Evolutionary conservation across 2,113 vertebrate genomes (phyloP), one percentile per base, ranked within the genome.

Genomic region (Nestor notabilis): DNA sequence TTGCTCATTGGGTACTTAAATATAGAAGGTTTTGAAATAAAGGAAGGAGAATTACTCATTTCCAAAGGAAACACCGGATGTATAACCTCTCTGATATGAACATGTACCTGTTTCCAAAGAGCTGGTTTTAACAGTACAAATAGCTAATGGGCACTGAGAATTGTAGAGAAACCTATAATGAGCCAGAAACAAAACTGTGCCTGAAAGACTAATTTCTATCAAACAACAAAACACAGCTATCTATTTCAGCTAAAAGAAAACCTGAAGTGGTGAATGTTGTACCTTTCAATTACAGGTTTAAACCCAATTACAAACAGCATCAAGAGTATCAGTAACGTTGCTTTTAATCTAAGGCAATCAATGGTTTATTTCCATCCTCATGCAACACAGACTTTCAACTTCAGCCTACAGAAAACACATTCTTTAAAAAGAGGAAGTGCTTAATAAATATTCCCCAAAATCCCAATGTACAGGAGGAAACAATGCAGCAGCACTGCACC

Each of bases 191-290:
- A 85, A 81, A 90, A 74, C 4, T 31, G 9, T 46, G 63, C 24
- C 78, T n/a, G 35, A 82, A 87, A 61, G 41, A 56, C 15, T 35
- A 3, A 9, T 39, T 81, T 70, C 46, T 29, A 28, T 65, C 19
- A 68, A 87, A 69, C 24, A 75, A 28, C 37, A 69, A 77, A 74
- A 60, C 21, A 2, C 14, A 46, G 71, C 5, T 15, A 27, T 28
- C 35, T 83, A 71, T 81, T 64, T 25, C 43, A 78, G 35, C 39
- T 84, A 28, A 46, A 72, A 84, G 58, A 76, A 58, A 82, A 65
- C 37, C 29, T 49, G 28, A 37, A 63, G 14, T 3, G 0, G 3
- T 20, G 3, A 14, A 46, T 7, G 9, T 21, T 39, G 11, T 28
- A n/a, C 10, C 25, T 58, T 23, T 65, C 44, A 49, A 13, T 50